These are phyloP conservation scores for Chunga burmeisteri DNA, from an alignment of 2,113 vertebrate genomes.

Conservation along the genomic window DNA sequence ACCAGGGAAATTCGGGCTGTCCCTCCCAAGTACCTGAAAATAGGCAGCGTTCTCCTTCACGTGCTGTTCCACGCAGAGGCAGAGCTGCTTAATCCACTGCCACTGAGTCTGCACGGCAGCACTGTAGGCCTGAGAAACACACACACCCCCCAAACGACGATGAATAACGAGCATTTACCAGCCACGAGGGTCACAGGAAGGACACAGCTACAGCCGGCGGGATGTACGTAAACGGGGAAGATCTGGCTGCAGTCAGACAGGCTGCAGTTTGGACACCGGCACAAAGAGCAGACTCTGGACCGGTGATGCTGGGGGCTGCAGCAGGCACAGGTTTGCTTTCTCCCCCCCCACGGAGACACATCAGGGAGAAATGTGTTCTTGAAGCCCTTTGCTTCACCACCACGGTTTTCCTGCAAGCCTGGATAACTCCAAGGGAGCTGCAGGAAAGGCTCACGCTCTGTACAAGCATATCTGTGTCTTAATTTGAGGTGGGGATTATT, in stretches of 20 bases:
- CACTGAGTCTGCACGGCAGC: slow-evolving; percentile 93
- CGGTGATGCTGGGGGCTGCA: rapidly evolving
- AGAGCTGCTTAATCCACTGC: slow-evolving; percentile 95
- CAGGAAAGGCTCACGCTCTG: background rate
- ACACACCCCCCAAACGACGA: rapidly evolving
- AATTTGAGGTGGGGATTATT: background rate
- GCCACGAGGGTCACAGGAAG: background rate
- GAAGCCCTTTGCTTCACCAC: background rate
- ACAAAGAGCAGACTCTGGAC: background rate
- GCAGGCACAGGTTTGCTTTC: background rate
- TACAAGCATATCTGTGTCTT: rapidly evolving
- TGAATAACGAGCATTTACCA: background rate
- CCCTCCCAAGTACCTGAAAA: slow-evolving; percentile 83
- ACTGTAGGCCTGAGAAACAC: slow-evolving; percentile 85
- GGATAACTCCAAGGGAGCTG: background rate
- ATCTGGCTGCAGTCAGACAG: background rate
- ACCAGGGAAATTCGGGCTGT: background rate
- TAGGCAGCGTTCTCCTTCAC: slow-evolving; percentile 91
- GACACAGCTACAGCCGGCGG: rapidly evolving
- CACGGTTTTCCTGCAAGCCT: background rate
- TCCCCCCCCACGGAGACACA: background rate
- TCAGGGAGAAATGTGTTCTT: background rate
- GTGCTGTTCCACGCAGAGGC: slow-evolving; percentile 93
- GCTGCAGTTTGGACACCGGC: background rate
- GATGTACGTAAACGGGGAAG: background rate